A percentile compares a stretch with the other conserved stretches of the same genome.
These are phyloP conservation scores for Archips crataeganus DNA, from an alignment of 2,888 invertebrate genomes.

Conservation along the genomic window DNA sequence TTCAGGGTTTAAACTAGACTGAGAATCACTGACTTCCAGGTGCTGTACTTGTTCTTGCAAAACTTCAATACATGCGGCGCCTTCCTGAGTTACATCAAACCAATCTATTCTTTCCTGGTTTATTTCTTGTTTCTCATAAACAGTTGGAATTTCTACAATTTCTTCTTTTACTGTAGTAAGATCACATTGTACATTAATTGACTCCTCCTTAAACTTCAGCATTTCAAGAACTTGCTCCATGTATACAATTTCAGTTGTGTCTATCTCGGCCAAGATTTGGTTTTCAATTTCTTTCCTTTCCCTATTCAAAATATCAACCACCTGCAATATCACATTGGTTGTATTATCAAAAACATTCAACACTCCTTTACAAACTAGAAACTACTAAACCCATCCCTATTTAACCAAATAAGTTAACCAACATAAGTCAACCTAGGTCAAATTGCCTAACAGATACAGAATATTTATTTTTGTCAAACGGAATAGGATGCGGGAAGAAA, in stretches of 20 bases:
- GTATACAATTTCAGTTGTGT: slow-evolving; percentile 93
- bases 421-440: no score
- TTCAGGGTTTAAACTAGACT: slow-evolving; percentile 71
- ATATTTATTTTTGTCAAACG: no score
- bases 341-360: no score
- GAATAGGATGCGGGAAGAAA: no score
- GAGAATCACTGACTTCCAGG: slow-evolving; percentile 53
- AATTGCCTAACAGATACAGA: no score
- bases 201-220: slow-evolving; percentile 68
- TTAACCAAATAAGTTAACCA: no score
- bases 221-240: slow-evolving; percentile 93
- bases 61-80: slow-evolving; percentile 66
- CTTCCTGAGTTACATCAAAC: slow-evolving; percentile 76
- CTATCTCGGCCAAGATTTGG: slow-evolving; percentile 88
- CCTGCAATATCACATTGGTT: slow-evolving; percentile 66
- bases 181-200: slow-evolving; percentile 39
- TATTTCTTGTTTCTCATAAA: slow-evolving; percentile 67
- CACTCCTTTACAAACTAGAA: no score
- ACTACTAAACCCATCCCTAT: no score
- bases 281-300: slow-evolving; percentile 89
- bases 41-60: slow-evolving; percentile 62
- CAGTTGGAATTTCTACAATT: slow-evolving; percentile 53
- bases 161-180: slow-evolving; percentile 51
- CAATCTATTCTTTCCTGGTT: slow-evolving; percentile 72
- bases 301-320: slow-evolving; percentile 89